phyloP scores from a whole-genome alignment of 2,797 vertebrate species.

The Syndactyla subalaris region DNA sequence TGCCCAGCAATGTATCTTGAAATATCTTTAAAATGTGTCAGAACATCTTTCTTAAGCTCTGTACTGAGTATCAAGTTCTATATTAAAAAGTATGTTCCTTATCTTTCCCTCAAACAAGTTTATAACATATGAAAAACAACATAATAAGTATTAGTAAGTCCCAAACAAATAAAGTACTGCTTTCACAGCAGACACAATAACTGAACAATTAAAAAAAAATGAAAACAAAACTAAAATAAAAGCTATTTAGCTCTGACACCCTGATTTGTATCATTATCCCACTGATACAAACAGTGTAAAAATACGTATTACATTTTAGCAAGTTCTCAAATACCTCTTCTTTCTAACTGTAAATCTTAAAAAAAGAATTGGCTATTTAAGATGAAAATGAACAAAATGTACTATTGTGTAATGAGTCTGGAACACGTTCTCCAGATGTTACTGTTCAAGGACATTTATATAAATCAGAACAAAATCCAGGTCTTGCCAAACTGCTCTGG shows the following conservation, averaged over 20 bases:
- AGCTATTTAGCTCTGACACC: background rate
- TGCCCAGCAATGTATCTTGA: background rate
- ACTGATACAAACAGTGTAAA: background rate
- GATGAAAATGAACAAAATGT: conserved; percentile 59
- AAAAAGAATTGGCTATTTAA: conserved; percentile 38
- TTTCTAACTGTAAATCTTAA: background rate
- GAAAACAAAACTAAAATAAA: background rate
- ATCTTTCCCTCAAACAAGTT: background rate
- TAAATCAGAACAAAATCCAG: conserved; percentile 44
- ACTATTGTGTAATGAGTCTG: conserved; percentile 44
- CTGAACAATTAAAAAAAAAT: background rate
- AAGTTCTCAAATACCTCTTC: background rate
- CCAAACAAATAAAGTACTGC: background rate
- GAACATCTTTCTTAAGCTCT: background rate
- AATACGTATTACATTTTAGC: background rate
- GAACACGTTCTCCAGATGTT: conserved; percentile 55
- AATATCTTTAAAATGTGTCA: background rate
- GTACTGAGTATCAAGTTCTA: background rate
- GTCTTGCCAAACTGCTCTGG: conserved; percentile 39
- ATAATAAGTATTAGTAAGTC: background rate
- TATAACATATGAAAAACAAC: background rate
- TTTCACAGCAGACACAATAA: background rate
- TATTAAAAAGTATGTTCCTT: background rate
- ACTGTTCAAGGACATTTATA: conserved; percentile 49
- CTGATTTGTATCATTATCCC: background rate